Evolutionary conservation across 2,113 vertebrate genomes (phyloP), one percentile per base, ranked within the genome.

Genomic region (Phasianus colchicus): DNA sequence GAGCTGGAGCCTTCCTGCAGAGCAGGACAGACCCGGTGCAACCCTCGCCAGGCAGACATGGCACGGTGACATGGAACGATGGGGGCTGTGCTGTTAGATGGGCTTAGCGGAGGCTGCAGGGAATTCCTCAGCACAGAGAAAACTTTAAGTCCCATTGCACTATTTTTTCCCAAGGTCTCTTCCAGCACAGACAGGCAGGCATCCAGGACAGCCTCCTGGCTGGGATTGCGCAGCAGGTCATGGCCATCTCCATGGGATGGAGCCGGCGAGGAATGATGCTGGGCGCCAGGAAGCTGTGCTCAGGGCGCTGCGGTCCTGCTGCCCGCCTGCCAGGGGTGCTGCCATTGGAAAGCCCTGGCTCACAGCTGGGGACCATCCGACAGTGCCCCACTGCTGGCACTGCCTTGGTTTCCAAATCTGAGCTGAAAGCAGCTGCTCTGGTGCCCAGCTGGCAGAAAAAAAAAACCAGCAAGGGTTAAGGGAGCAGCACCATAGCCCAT

Each of bases 221-320:
- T 76, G 21, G 84, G 70, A 55, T 30, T 93, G 81, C 25, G 2
- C 4, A 2, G 86, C 47, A 69, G 94, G 77, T 87, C 89, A 52
- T 2, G 29, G 72, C 69, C 63, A 3, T 92, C 83, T 63, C 75
- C 32, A 47, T 1, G 17, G 70, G 73, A 72, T 17, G 45, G 12
- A 82, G n/a, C 27, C 17, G 24, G 63, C 0, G 0, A 60, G 81
- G 77, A 15, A 29, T 63, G 83, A 47, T 25, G 55, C 13, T 0
- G 5, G 30, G 61, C 22, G 55, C 58, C 58, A 82, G 42, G 57
- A 77, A 90, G 45, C 21, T 3, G 3, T 0, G 1, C 15, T 11
- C 1, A 0, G 73, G 38, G 8, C 21, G 65, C 25, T 17, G 36
- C 12, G 12, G 40, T 9, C 25, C 43, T 6, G 45, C 12, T 66